Evolutionary conservation across 2,888 invertebrate species (phyloP).

Genomic region (Lycophotia porphyrea): DNA sequence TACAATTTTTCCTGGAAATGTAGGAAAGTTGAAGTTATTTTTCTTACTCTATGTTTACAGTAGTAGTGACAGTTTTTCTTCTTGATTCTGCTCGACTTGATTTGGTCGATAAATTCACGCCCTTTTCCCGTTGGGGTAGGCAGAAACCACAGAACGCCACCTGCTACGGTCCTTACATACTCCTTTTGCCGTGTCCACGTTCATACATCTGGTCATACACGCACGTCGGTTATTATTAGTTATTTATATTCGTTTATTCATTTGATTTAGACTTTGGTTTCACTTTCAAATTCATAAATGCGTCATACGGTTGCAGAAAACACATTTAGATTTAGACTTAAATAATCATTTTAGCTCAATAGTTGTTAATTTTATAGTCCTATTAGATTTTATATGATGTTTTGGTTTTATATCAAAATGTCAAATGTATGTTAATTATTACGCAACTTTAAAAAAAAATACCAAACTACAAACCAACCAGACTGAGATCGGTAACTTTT

Average conservation of each 20-base stretch:
- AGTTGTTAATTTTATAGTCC: too few relatives aligned
- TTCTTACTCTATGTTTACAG: background rate
- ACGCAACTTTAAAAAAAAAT: constrained; percentile 19
- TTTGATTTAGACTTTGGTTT: background rate
- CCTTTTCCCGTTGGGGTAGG: too few relatives aligned
- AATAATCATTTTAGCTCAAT: background rate
- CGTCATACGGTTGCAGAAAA: background rate
- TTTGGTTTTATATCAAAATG: background rate
- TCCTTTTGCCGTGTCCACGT: too few relatives aligned
- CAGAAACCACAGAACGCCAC: too few relatives aligned
- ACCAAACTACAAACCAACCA: background rate
- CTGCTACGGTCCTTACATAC: too few relatives aligned
- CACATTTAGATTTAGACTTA: background rate
- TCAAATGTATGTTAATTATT: constrained; percentile 10
- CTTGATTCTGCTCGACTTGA: too few relatives aligned
- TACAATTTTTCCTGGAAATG: constrained; percentile 15
- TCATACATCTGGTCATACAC: too few relatives aligned
- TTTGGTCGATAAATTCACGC: too few relatives aligned
- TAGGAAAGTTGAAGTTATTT: background rate
- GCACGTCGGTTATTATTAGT: too few relatives aligned
- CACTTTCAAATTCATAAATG: background rate
- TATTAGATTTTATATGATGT: background rate
- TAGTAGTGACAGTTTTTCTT: too few relatives aligned
- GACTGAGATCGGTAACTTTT: too few relatives aligned
- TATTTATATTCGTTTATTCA: too few relatives aligned